A percentile compares a stretch with the other conserved stretches of the same genome.
Evolutionary conservation across 2,888 invertebrate genomes (phyloP).

Genomic region (Eilema caniola): DNA sequence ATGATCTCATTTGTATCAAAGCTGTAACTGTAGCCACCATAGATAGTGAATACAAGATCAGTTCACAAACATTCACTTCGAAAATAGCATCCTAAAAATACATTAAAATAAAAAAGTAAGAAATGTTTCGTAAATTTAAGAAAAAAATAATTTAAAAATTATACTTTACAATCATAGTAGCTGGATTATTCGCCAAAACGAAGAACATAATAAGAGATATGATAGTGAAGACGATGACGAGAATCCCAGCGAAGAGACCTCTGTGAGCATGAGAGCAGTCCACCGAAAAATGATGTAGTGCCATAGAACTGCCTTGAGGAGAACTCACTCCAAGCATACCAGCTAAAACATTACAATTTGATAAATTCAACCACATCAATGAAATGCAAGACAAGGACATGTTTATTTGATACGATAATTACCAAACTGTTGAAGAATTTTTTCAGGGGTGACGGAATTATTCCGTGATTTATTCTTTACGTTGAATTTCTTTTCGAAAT

Average conservation of each 20-base stretch:
- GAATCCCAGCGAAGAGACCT: slow-evolving; percentile 91
- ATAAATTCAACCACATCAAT: background rate
- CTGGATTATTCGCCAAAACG: slow-evolving; percentile 90
- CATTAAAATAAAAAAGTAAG: background rate
- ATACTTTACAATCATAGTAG: slow-evolving; percentile 84
- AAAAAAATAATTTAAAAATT: slow-evolving; percentile 11
- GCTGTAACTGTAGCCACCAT: slow-evolving; percentile 88
- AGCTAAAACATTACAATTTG: slow-evolving; percentile 74
- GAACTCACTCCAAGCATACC: slow-evolving; percentile 85
- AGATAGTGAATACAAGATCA: slow-evolving; percentile 91
- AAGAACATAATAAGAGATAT: slow-evolving; percentile 96
- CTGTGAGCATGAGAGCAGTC: slow-evolving; percentile 95
- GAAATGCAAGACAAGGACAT: background rate
- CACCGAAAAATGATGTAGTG: slow-evolving; percentile 90
- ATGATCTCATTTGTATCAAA: slow-evolving; percentile 89
- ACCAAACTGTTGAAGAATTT: slow-evolving; percentile 85
- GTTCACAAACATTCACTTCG: slow-evolving; percentile 92
- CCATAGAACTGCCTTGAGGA: slow-evolving; percentile 75
- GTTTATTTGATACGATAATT: slow-evolving; percentile 29
- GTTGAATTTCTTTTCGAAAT: slow-evolving; percentile 79
- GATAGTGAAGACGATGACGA: slow-evolving; percentile 93
- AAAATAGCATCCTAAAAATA: slow-evolving; percentile 88
- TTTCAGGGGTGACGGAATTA: slow-evolving; percentile 83
- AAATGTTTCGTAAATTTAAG: background rate
- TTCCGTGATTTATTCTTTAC: slow-evolving; percentile 78